phyloP scores from a whole-genome alignment of 2,797 vertebrate species.

The Pelochelys cantorii region DNA sequence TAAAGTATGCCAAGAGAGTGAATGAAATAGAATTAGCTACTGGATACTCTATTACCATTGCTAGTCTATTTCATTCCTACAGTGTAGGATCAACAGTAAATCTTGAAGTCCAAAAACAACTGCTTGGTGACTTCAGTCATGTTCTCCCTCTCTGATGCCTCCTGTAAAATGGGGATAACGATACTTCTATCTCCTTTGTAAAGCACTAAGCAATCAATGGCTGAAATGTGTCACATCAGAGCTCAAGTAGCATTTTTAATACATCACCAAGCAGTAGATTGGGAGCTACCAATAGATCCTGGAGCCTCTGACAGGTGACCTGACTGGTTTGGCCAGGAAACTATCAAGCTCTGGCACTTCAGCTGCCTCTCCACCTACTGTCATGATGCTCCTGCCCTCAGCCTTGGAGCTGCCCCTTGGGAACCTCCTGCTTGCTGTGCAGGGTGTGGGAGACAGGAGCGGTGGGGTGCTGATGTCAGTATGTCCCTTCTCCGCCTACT shows the following conservation, averaged over 20 bases:
- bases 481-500: no score
- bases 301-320: no score
- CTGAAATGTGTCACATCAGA: neutral
- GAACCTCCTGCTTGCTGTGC: no score
- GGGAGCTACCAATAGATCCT: no score
- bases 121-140: neutral
- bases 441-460: no score
- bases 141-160: neutral
- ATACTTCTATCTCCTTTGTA: neutral
- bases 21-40: slow-evolving; percentile 20
- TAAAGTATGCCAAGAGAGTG: neutral
- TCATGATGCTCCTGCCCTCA: no score
- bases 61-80: neutral
- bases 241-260: neutral
- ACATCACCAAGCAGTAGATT: neutral
- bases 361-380: no score
- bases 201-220: neutral
- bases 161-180: neutral
- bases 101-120: neutral
- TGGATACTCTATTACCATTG: neutral
- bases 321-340: no score
- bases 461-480: no score
- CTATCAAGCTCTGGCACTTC: no score
- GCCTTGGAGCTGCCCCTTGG: no score
- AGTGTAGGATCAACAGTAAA: neutral